phyloP scores from a whole-genome alignment of 2,888 invertebrate species.

The Nemotelus nigrinus region DNA sequence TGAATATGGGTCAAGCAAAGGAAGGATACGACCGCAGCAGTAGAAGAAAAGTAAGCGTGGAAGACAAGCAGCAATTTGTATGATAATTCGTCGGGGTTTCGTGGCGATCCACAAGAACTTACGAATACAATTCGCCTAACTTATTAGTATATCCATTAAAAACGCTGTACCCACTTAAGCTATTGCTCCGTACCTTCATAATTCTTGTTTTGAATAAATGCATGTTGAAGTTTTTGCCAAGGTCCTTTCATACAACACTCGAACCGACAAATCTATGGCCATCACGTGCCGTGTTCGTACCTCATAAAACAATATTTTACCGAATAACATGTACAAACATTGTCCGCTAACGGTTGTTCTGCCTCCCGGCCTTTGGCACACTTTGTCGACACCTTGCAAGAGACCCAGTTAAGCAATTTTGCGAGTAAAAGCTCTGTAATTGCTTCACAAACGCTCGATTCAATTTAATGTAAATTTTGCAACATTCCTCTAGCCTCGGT shows the following conservation, averaged over 20 bases:
- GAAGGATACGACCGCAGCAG: not conserved
- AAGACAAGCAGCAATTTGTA: slow-evolving; percentile 43
- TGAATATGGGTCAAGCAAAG: slow-evolving; percentile 36
- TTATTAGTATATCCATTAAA: slow-evolving; percentile 1
- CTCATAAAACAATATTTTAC: slow-evolving; percentile 50
- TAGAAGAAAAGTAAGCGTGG: slow-evolving; percentile 24
- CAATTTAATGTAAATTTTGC: slow-evolving; percentile 35
- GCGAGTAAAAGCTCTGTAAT: not conserved
- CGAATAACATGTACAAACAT: not conserved
- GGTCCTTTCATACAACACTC: slow-evolving; percentile 18
- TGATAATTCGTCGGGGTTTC: slow-evolving; percentile 33
- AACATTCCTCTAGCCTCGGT: not conserved
- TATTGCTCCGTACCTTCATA: not conserved
- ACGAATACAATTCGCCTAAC: not conserved
- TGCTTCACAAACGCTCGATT: not conserved
- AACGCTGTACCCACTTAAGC: not conserved
- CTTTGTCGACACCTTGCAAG: slow-evolving; percentile 10
- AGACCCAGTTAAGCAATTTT: not conserved
- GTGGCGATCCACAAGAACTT: slow-evolving; percentile 5
- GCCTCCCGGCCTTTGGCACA: not conserved
- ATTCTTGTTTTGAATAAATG: not conserved
- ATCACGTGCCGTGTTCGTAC: slow-evolving; percentile 49
- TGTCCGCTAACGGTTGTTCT: not conserved
- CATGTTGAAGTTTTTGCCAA: not conserved
- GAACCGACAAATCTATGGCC: slow-evolving; percentile 40